These are phyloP conservation scores for Melipona quadrifasciata DNA, from an alignment of 1,140 invertebrate genomes.

Conservation along the genomic window DNA sequence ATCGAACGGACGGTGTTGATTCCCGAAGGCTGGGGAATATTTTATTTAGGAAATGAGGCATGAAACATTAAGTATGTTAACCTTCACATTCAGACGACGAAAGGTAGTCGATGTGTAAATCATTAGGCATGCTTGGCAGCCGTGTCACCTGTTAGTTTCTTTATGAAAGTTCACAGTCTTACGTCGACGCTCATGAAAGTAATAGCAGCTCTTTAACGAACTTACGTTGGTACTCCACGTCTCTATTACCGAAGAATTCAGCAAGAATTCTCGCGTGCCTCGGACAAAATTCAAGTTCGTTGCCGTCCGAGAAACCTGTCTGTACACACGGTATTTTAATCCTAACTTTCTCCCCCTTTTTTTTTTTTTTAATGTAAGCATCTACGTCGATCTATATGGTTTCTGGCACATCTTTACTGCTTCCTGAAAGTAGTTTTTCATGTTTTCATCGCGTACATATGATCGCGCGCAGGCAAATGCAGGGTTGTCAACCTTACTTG, in stretches of 20 bases:
- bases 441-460: background rate
- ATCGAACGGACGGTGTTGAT: background rate
- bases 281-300: background rate
- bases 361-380: too few relatives aligned
- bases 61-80: background rate
- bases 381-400: background rate
- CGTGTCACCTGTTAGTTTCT: background rate
- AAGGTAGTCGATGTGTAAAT: background rate
- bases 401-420: background rate
- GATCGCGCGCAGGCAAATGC: background rate
- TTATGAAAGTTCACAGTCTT: background rate
- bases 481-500: background rate
- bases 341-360: background rate
- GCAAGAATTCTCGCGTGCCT: background rate
- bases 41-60: background rate
- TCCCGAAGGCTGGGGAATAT: background rate
- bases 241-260: background rate
- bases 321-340: background rate
- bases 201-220: background rate
- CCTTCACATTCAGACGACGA: background rate
- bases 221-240: background rate
- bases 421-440: background rate
- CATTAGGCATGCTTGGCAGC: background rate
- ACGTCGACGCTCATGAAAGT: background rate
- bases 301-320: background rate